Percentiles rank a stretch among this genome's conserved stretches.
phyloP scores from a whole-genome alignment of 2,113 vertebrate genomes.

The Psittacula cyanocephala region DNA sequence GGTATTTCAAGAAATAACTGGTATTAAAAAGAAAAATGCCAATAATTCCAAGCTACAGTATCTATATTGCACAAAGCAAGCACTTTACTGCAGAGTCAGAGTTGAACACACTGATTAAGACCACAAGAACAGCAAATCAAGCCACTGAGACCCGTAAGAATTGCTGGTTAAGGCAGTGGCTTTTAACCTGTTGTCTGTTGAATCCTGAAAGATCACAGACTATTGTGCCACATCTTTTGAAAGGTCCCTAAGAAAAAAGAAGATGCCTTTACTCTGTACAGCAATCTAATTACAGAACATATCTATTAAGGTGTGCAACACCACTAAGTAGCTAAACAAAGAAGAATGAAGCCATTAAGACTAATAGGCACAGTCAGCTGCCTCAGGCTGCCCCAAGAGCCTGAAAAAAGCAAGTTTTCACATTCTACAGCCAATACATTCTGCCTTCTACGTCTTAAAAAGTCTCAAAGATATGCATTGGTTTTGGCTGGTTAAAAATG shows the following conservation, averaged over 20 bases:
- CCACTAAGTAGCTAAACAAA: neutral
- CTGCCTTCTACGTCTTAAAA: neutral
- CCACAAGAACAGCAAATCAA: neutral
- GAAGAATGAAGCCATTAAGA: neutral
- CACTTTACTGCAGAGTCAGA: neutral
- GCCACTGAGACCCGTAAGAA: neutral
- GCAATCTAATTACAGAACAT: neutral
- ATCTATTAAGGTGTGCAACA: neutral
- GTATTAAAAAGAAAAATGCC: neutral
- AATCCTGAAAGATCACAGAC: neutral
- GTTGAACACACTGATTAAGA: neutral
- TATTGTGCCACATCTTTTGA: neutral
- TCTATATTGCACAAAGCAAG: neutral
- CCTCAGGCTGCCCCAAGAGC: neutral
- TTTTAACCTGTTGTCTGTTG: neutral
- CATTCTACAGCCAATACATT: neutral
- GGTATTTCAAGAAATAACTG: neutral
- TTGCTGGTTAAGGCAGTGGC: neutral
- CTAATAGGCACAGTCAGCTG: neutral
- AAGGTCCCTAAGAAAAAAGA: neutral
- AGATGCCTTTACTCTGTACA: neutral
- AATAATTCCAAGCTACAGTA: neutral
- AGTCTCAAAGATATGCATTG: accelerated
- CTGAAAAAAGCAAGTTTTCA: neutral
- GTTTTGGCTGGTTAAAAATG: neutral